Conservation (phyloP, 2,888 invertebrate species). For the Eumacrocentrus americanus region DNA sequence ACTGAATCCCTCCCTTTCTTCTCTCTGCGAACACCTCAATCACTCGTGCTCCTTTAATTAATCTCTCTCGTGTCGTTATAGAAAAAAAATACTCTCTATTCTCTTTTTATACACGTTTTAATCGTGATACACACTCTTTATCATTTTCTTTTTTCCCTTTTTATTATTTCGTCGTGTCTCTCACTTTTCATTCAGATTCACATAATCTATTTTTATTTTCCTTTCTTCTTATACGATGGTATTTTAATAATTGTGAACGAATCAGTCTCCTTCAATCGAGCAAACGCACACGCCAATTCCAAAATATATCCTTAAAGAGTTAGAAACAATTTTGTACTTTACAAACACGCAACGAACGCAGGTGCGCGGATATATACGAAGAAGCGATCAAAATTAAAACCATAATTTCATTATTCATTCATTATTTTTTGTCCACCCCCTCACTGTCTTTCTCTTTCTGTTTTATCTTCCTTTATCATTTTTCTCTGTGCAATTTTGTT, state of each 20-base stretch:
- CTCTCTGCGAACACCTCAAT: conserved; percentile 17
- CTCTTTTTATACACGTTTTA: conserved; percentile 12
- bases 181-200: conserved; percentile 11
- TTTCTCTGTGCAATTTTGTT: too few relatives aligned
- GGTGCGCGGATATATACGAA: conserved; percentile 26
- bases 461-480: too few relatives aligned
- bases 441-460: too few relatives aligned
- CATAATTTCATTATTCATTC: conserved; percentile 14
- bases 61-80: conserved; percentile 15
- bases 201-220: conserved; percentile 17
- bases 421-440: conserved; percentile 9
- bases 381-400: conserved; percentile 31
- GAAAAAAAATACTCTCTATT: background rate
- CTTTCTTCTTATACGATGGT: conserved; percentile 9
- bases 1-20: conserved; percentile 33
- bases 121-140: too few relatives aligned
- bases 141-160: background rate
- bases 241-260: background rate
- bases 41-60: conserved; percentile 17
- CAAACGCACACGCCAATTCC: conserved; percentile 30
- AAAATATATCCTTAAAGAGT: conserved; percentile 44
- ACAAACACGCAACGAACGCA: conserved; percentile 47
- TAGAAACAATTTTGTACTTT: conserved; percentile 56
- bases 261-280: background rate
- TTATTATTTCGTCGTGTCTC: background rate